Evolutionary conservation across 1,140 invertebrate genomes (phyloP), one percentile per base, ranked within the genome.

Genomic region (Meloidogyne hapla): DNA sequence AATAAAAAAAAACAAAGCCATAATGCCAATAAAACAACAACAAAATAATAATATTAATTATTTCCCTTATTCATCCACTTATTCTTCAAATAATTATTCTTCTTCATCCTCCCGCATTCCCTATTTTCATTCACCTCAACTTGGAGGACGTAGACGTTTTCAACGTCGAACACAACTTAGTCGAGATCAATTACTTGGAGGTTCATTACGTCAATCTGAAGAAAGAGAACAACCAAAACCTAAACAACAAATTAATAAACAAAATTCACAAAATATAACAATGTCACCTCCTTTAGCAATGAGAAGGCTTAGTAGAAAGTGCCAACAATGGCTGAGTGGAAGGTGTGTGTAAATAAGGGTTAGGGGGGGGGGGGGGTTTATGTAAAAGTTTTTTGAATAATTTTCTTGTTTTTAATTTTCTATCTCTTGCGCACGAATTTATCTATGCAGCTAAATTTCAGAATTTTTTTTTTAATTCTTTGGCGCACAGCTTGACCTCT

Each of bases 261-360:
- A 26, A 61, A 69, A 21, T 13, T 48, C 69, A 18, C 28, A 28
- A 38, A n/a, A n/a, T n/a, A 38, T 56, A 26, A 64, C 23, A 56
- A 61, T 18, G 2, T 73, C 71, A 21, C 71, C 71, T n/a, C 48
- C 48, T n/a, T 26, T 73, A 23, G 71, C 64, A 33, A 73, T 73
- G 71, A n/a, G 71, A 23, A 42, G 71, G 12, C 26, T 73, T 61
- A 63, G 56, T 38, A 61, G 71, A 25, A 38, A 73, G 21, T 73
- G 71, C 71, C 71, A 73, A 33, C 71, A 73, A 42, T 73, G 71
- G 71, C 56, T 73, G 13, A 64, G 23, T 64, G 2, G 56, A 56
- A 64, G 65, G 65, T 33, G 21, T 33, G 33, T 33, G 0, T 33
- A 33, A n/a, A n/a, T n/a, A n/a, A n/a, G n/a, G n/a, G n/a, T n/a